These are phyloP conservation scores for Pyrocoelia pectoralis DNA, from an alignment of 2,888 invertebrate genomes.

Conservation along the genomic window DNA sequence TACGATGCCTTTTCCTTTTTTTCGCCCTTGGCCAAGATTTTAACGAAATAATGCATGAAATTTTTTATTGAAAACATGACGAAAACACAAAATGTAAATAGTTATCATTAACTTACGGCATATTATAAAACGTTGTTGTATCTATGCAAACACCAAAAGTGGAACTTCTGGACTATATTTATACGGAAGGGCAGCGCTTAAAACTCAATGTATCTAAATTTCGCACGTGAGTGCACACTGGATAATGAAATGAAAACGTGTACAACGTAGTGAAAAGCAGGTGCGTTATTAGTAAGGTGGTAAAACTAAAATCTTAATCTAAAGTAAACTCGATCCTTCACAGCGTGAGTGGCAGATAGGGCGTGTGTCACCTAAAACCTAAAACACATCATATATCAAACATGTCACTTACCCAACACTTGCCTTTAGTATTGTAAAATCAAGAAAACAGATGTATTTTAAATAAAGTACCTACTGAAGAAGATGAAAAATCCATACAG, in stretches of 20 bases:
- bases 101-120: too few relatives aligned
- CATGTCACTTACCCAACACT: constrained; percentile 2
- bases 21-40: too few relatives aligned
- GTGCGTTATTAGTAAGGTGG: background rate
- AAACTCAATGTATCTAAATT: background rate
- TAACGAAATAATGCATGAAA: too few relatives aligned
- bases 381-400: constrained; percentile 6
- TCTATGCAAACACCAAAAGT: too few relatives aligned
- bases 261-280: background rate
- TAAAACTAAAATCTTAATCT: constrained; percentile 1
- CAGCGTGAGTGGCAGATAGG: constrained; percentile 3
- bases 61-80: too few relatives aligned
- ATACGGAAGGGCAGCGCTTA: background rate
- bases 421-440: background rate
- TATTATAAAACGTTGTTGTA: too few relatives aligned
- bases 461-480: background rate
- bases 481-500: too few relatives aligned
- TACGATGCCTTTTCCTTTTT: too few relatives aligned
- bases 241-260: too few relatives aligned
- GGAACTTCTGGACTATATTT: too few relatives aligned
- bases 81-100: too few relatives aligned
- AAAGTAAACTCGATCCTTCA: constrained; percentile 6
- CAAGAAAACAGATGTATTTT: background rate
- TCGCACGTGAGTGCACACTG: too few relatives aligned
- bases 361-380: constrained; percentile 1